Conservation (phyloP, 53 echinoderm and acorn worm species). For the Holothuria leucospilota region DNA sequence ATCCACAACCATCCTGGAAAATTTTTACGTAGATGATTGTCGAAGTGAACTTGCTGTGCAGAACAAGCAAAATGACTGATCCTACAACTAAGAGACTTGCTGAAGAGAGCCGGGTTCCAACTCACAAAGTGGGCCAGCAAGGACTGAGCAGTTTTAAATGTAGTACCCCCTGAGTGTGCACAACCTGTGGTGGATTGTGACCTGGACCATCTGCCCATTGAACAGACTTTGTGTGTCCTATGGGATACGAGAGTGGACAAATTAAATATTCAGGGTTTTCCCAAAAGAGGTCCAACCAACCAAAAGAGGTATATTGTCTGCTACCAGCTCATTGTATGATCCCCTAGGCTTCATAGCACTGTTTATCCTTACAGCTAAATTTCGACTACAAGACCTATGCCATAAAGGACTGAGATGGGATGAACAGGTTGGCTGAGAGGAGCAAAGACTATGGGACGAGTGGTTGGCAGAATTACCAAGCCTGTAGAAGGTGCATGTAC, state of each 20-base stretch:
- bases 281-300: slow-evolving; percentile 43
- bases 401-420: slow-evolving; percentile 62
- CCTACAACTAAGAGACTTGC: slow-evolving; percentile 42
- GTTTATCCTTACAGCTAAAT: slow-evolving; percentile 56
- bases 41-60: slow-evolving; percentile 4
- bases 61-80: slow-evolving; percentile 6
- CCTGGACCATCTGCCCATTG: slow-evolving; percentile 51
- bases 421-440: background rate
- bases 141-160: slow-evolving; percentile 26
- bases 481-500: background rate
- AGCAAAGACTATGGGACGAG: slow-evolving; percentile 9
- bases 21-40: slow-evolving; percentile 57
- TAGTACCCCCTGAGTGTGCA: slow-evolving; percentile 61
- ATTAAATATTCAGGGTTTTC: slow-evolving; percentile 47
- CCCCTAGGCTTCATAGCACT: slow-evolving; percentile 65
- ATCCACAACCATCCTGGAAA: background rate
- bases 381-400: slow-evolving; percentile 64
- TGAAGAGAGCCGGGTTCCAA: slow-evolving; percentile 47
- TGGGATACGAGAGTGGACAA: slow-evolving; percentile 59
- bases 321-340: slow-evolving; percentile 67
- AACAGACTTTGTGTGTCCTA: slow-evolving; percentile 61
- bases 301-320: slow-evolving; percentile 70
- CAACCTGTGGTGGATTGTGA: slow-evolving; percentile 50
- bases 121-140: slow-evolving; percentile 56
- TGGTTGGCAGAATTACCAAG: slow-evolving; percentile 46